Conservation (phyloP, 2,113 vertebrate species). For the Heptranchias perlo region DNA sequence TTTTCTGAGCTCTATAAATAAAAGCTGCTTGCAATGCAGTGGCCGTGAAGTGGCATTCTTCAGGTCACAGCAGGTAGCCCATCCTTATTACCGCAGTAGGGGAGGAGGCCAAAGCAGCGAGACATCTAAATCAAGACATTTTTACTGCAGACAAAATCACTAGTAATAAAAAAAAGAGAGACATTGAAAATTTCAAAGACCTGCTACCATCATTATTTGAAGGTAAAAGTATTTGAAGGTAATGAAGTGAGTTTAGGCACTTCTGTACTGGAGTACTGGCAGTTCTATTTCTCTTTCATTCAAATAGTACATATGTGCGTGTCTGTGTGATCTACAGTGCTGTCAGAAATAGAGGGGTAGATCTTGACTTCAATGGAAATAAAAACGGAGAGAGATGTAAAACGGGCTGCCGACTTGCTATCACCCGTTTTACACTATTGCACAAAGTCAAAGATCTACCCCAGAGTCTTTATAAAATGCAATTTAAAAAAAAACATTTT, state of each 20-base stretch:
- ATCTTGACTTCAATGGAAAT: neutral
- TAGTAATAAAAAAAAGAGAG: slow-evolving; percentile 46
- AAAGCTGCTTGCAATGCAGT: slow-evolving; percentile 96
- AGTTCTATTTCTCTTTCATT: neutral
- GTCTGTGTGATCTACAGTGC: neutral
- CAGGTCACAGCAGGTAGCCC: slow-evolving; percentile 93
- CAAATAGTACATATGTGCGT: neutral
- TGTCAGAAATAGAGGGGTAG: neutral
- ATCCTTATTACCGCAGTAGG: slow-evolving; percentile 99
- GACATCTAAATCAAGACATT: slow-evolving; percentile 99
- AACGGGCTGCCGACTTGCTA: neutral
- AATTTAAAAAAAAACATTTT: neutral
- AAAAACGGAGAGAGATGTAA: neutral
- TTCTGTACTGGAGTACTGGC: neutral
- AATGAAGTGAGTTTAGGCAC: slow-evolving; percentile 13
- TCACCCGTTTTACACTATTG: neutral
- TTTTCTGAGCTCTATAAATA: slow-evolving; percentile 99
- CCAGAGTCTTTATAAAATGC: neutral
- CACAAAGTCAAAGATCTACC: neutral
- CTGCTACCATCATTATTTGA: slow-evolving; percentile 26
- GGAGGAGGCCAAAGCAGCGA: slow-evolving; percentile 93
- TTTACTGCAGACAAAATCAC: slow-evolving; percentile 99
- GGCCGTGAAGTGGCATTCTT: slow-evolving; percentile 99
- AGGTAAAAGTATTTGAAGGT: slow-evolving; percentile 32
- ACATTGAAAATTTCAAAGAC: slow-evolving; percentile 33